Base-by-base conservation (phyloP, 1,140 invertebrate species). In the Himalopsyche phryganea region DNA sequence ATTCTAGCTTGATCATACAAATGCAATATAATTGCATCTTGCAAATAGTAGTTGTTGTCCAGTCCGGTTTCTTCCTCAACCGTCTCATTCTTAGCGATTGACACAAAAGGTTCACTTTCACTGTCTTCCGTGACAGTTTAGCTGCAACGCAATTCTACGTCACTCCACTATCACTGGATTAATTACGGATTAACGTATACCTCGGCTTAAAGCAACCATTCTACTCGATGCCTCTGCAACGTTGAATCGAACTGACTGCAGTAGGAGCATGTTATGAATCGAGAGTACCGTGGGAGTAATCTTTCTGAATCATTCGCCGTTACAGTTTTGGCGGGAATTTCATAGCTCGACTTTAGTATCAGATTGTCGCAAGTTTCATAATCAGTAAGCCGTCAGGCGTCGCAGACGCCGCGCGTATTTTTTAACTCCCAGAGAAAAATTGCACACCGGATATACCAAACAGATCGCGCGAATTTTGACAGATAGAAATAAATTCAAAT, bases 21-120 rank as follows among this genome's bases (percentile, higher is more conserved):
- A 28, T 28, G 23, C 23, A 28, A 28, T 28, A 28, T 3, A 28
- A 28, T 28, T 28, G 23, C 23, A 28, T 28, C 23, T 28, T 28
- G 23, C 9, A 28, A 28, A 3, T 9, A 28, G 23, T 9, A 28
- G 23, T 28, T 28, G 23, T 28, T 28, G 38, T 40, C 3, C 38
- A 15, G 38, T 40, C n/a, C 11, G 15, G 15, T 15, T 15, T 13
- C 15, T 40, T 40, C 38, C 38, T 40, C 11, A 15, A 13, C 38
- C n/a, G 38, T 15, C 38, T 15, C 49, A 51, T 51, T 51, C 49
- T 17, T 51, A 15, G 15, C 42, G 9, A 28, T 28, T 28, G 35
- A 44, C 50, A 52, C 50, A 62, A 62, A 56, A 62, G 50, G 60
- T 62, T 62, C 35, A 62, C 60, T 62, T 62, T 62, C 60, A 62